Conservation (phyloP, 2,113 vertebrate species). For the Rhea pennata region DNA sequence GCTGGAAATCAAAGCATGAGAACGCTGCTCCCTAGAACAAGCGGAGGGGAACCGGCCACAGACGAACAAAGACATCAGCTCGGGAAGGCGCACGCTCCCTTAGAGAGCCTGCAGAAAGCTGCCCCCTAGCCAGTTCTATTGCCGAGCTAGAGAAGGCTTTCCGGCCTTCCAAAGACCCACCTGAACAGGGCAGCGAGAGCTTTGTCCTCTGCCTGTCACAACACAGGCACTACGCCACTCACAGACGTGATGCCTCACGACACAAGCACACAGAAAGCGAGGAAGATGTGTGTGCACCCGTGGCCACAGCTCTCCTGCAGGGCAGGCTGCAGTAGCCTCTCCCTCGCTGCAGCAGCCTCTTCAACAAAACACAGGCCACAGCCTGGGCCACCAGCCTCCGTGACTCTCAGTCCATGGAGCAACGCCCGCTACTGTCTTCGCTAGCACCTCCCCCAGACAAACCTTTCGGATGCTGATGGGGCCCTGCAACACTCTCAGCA, state of each 20-base stretch:
- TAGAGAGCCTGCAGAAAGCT: neutral
- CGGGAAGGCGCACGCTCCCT: neutral
- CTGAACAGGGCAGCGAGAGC: neutral
- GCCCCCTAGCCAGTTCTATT: neutral
- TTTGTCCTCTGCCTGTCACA: neutral
- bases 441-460: too few species aligned
- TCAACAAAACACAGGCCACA: neutral
- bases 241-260: too few species aligned
- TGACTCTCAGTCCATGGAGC: too few species aligned
- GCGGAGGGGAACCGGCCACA: neutral
- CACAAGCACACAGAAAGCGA: neutral
- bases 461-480: too few species aligned
- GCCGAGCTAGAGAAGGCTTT: neutral
- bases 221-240: neutral
- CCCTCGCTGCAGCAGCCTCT: neutral
- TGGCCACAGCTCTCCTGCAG: neutral
- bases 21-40: neutral
- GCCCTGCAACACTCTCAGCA: too few species aligned
- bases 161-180: neutral
- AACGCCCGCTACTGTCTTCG: too few species aligned
- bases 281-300: neutral
- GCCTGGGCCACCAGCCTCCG: too few species aligned
- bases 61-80: neutral
- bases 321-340: neutral
- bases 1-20: neutral